These are phyloP conservation scores for Luehdorfia chinensis DNA, from an alignment of 1,140 invertebrate genomes.

Conservation along the genomic window DNA sequence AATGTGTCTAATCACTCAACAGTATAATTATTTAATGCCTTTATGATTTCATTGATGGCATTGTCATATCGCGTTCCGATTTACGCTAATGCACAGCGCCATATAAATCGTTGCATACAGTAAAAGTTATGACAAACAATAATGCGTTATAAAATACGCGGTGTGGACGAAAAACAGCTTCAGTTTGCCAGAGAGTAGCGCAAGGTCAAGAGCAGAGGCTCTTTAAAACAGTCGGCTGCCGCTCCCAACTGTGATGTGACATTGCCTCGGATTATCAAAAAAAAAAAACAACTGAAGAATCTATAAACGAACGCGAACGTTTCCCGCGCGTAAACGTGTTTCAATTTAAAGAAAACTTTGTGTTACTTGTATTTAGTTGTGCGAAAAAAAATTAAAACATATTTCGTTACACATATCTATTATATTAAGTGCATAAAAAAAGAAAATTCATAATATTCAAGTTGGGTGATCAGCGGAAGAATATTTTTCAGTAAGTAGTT, in stretches of 20 bases:
- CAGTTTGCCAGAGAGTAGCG: slow-evolving; percentile 52
- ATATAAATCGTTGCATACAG: slow-evolving; percentile 7
- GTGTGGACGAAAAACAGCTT: slow-evolving; percentile 54
- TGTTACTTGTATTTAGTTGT: background rate
- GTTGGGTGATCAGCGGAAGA: background rate
- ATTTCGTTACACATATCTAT: too few species aligned
- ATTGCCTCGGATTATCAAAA: slow-evolving; percentile 27
- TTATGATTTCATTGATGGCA: too few species aligned
- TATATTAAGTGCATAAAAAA: background rate
- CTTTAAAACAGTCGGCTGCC: slow-evolving; percentile 31
- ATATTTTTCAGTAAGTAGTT: background rate
- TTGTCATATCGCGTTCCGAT: slow-evolving; percentile 13
- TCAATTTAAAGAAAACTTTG: background rate
- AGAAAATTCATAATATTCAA: background rate
- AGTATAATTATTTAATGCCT: too few species aligned
- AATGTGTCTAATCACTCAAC: too few species aligned
- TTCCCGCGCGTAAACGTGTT: slow-evolving; percentile 9
- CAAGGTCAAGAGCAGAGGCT: slow-evolving; percentile 68
- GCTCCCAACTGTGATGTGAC: slow-evolving; percentile 47
- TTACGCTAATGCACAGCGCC: slow-evolving; percentile 14
- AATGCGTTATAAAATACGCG: slow-evolving; percentile 66
- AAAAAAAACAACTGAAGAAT: slow-evolving; percentile 25
- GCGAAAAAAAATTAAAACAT: too few species aligned
- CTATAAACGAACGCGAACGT: background rate
- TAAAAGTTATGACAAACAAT: slow-evolving; percentile 69